Evolutionary conservation across 2,888 invertebrate genomes (phyloP).

Genomic region (Fabriciana adippe): DNA sequence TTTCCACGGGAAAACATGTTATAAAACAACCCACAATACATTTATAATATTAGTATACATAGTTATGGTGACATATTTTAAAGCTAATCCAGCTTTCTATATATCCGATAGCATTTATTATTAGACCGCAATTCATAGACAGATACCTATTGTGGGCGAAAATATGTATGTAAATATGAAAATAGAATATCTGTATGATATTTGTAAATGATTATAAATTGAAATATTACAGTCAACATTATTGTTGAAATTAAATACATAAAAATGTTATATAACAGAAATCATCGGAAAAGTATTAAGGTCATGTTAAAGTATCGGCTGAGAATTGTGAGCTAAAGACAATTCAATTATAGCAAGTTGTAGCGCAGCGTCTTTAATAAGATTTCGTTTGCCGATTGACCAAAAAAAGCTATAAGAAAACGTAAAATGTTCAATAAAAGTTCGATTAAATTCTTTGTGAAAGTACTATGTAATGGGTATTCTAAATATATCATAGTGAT

Average conservation of each 20-base stretch:
- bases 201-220: no score
- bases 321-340: conserved; percentile 31
- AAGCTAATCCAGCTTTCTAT: no score
- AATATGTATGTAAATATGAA: no score
- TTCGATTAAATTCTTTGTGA: conserved; percentile 18
- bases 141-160: no score
- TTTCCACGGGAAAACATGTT: no score
- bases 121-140: no score
- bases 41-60: no score
- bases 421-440: conserved; percentile 19
- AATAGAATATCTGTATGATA: no score
- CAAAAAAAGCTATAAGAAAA: conserved; percentile 7
- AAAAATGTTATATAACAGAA: not conserved
- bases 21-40: no score
- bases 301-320: conserved; percentile 26
- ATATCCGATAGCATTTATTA: no score
- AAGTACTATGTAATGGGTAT: conserved; percentile 3
- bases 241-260: not conserved
- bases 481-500: not conserved
- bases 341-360: conserved; percentile 35
- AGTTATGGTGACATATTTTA: no score
- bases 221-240: no score
- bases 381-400: conserved; percentile 26
- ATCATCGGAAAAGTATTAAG: conserved; percentile 19
- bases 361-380: conserved; percentile 31